A percentile compares a stretch with the other conserved stretches of the same genome.
phyloP scores from a whole-genome alignment of 1,140 invertebrate genomes.

The Drosophila aff. region DNA sequence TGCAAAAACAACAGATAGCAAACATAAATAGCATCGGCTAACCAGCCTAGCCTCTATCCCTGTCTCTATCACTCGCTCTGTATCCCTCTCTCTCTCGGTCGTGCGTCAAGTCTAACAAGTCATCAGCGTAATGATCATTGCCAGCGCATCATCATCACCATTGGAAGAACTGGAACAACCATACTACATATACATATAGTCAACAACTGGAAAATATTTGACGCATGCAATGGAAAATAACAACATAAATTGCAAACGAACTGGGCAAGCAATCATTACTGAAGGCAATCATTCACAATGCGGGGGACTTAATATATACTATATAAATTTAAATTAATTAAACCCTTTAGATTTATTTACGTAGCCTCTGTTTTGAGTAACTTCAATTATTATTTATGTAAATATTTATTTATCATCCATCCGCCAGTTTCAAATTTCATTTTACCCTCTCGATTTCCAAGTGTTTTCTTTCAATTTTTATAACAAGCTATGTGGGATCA shows the following conservation, averaged over 20 bases:
- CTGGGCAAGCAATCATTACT: not conserved
- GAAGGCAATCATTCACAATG: not conserved
- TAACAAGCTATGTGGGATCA: constrained; percentile 8
- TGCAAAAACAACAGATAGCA: constrained; percentile 41
- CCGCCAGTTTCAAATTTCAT: not conserved
- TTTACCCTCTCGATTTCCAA: constrained; percentile 10
- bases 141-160: constrained; percentile 34
- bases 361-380: not conserved
- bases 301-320: not conserved
- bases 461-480: not conserved
- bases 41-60: constrained; percentile 20
- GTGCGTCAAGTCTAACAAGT: constrained; percentile 74
- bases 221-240: constrained; percentile 35
- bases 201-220: constrained; percentile 50
- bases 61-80: constrained; percentile 10
- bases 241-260: constrained; percentile 17
- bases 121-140: constrained; percentile 46
- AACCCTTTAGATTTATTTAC: not conserved
- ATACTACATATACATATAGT: constrained; percentile 25
- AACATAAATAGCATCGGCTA: constrained; percentile 56
- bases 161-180: constrained; percentile 70
- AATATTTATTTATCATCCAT: not conserved
- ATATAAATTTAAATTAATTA: not conserved
- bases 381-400: constrained; percentile 10
- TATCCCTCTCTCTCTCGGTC: constrained; percentile 6